Conservation (phyloP, 37 sponge, comb jelly and placozoan species). For the Aplysina aerophoba region DNA sequence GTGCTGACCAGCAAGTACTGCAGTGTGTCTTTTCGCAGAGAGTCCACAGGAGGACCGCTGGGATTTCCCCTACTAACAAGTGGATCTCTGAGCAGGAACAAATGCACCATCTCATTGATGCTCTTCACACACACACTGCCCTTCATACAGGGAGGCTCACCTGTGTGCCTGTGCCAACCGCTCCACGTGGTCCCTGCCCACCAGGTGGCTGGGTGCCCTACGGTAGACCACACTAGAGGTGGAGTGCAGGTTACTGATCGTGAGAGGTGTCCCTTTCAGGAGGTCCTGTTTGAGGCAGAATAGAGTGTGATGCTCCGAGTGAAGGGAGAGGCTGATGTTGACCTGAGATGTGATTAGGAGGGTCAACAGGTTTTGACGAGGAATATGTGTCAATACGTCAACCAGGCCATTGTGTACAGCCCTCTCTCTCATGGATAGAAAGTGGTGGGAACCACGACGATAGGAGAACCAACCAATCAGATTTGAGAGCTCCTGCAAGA, state of each 20-base stretch:
- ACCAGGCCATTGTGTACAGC: conserved; percentile 56
- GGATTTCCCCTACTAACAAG: neutral
- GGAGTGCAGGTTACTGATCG: neutral
- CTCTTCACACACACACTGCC: neutral
- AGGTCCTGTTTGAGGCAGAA: neutral
- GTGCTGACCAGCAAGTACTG: neutral
- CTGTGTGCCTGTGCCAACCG: conserved; percentile 4
- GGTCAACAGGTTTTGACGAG: neutral
- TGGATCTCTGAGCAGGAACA: neutral
- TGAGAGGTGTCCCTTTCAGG: neutral
- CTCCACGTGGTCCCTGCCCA: neutral
- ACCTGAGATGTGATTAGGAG: neutral
- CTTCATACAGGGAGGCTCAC: neutral
- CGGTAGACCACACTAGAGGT: conserved; percentile 16
- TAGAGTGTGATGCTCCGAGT: conserved; percentile 1
- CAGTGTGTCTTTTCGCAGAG: neutral
- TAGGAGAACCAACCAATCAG: conserved; percentile 87
- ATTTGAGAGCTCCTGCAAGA: neutral
- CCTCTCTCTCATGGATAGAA: conserved; percentile 65
- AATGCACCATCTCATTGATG: no score
- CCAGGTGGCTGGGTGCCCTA: neutral
- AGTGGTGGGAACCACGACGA: conserved; percentile 62
- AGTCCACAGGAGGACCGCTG: neutral
- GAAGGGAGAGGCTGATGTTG: neutral
- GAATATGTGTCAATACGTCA: conserved; percentile 27